Evolutionary conservation across 2,888 invertebrate species (phyloP).

Genomic region (Leucophora obtusa): DNA sequence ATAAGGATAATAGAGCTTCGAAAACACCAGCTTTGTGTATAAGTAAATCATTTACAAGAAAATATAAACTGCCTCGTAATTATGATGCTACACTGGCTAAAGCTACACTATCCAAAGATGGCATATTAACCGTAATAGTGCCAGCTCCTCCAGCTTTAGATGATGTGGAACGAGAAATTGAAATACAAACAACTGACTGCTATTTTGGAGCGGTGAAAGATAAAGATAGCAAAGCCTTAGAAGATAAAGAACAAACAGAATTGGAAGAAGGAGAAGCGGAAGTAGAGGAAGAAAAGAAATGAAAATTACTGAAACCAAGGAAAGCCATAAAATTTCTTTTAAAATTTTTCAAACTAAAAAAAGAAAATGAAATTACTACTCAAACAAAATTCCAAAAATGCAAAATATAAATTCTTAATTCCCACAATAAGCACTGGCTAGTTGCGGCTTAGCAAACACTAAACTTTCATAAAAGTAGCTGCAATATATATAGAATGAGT

Average conservation of each 20-base stretch:
- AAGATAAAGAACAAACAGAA: slow-evolving; percentile 35
- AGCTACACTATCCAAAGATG: slow-evolving; percentile 75
- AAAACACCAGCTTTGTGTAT: slow-evolving; percentile 72
- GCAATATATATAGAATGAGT: background rate
- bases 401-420: background rate
- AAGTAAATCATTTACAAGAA: slow-evolving; percentile 73
- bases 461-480: background rate
- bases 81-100: slow-evolving; percentile 74
- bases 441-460: background rate
- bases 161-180: slow-evolving; percentile 73
- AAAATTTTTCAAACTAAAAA: background rate
- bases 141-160: slow-evolving; percentile 75
- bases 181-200: slow-evolving; percentile 72
- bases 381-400: background rate
- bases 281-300: slow-evolving; percentile 5
- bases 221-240: slow-evolving; percentile 43
- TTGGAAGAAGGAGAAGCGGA: background rate
- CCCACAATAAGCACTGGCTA: background rate
- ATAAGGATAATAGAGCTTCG: slow-evolving; percentile 70
- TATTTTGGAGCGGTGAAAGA: slow-evolving; percentile 72
- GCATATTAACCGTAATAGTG: slow-evolving; percentile 75
- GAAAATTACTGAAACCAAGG: slow-evolving; percentile 28
- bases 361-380: background rate
- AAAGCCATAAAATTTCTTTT: background rate
- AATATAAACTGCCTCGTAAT: slow-evolving; percentile 75